phyloP scores from a whole-genome alignment of 2,888 invertebrate genomes.

The Megastigmus dorsalis region DNA sequence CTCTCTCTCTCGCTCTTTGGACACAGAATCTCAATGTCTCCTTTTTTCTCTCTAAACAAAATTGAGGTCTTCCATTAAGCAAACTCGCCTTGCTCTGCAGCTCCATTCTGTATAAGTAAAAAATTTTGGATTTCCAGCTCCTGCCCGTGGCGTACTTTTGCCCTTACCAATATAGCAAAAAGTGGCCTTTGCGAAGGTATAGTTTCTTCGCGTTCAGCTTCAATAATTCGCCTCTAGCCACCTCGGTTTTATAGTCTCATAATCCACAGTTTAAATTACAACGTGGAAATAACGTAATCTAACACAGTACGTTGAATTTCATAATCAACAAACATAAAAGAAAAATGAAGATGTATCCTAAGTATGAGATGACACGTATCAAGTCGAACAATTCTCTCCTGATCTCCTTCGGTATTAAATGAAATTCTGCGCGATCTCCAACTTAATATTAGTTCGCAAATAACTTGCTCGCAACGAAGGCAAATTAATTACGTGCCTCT shows the following conservation, averaged over 20 bases:
- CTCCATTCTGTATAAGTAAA: neutral
- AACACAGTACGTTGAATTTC: too few relatives aligned
- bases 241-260: too few relatives aligned
- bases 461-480: neutral
- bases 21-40: too few relatives aligned
- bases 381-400: neutral
- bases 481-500: conserved; percentile 30
- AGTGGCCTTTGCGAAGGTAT: too few relatives aligned
- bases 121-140: neutral
- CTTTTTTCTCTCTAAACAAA: neutral
- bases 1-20: too few relatives aligned
- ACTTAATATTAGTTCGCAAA: conserved; percentile 24
- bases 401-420: neutral
- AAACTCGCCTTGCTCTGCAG: neutral
- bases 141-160: too few relatives aligned
- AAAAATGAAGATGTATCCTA: neutral
- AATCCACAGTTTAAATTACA: too few relatives aligned
- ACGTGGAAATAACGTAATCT: too few relatives aligned
- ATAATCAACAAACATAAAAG: neutral
- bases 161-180: neutral
- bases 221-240: too few relatives aligned
- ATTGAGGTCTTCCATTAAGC: neutral
- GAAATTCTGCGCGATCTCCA: neutral
- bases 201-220: too few relatives aligned
- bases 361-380: neutral